Base-by-base conservation (phyloP, 1,140 invertebrate species). In the Brachionus manjavacas region DNA sequence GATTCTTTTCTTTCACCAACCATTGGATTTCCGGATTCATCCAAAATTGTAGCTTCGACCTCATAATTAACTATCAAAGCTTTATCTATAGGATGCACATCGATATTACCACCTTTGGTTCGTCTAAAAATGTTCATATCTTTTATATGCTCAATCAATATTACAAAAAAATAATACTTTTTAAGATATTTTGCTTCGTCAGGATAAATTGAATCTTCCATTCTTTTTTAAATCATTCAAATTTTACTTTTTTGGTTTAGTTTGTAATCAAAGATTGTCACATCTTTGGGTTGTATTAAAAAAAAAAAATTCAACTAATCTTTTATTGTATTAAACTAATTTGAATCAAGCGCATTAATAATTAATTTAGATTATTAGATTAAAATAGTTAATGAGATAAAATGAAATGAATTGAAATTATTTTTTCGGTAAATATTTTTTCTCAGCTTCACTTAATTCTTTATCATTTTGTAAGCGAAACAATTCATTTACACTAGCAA, bases 51-150 rank as follows among this genome's bases (percentile, higher is more conserved):
- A 35, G 94, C 94, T 88, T 96, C 94, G 39, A 96, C 90, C 89
- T 95, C 93, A 91, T 96, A 96, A 89, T 94, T 94, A 23, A 96
- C 93, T 72, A 96, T 92, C n/a, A 96, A 88, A 46, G 95, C 95
- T 88, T 94, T 94, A 87, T 96, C 94, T 80, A 93, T 94, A 16
- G 95, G 94, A 91, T 96, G 95, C 4, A 95, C 94, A 91, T 96
- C 95, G 85, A 96, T 92, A 66, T 92, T 92, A 8, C 94, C 94
- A 72, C 94, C 93, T 90, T 93, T 93, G 55, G 94, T 93, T 89
- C 94, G 93, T 86, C 94, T 94, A 85, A 23, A 68, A 49, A 80
- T 8, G 4, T 35, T 35, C 31, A 35, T 6, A 35, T 35, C 4
- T 7, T 2, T 7, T 35, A 35, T 7, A 35, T 35, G 31, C 6